phyloP scores from a whole-genome alignment of 2,888 invertebrate genomes.

The Thecophora atra region DNA sequence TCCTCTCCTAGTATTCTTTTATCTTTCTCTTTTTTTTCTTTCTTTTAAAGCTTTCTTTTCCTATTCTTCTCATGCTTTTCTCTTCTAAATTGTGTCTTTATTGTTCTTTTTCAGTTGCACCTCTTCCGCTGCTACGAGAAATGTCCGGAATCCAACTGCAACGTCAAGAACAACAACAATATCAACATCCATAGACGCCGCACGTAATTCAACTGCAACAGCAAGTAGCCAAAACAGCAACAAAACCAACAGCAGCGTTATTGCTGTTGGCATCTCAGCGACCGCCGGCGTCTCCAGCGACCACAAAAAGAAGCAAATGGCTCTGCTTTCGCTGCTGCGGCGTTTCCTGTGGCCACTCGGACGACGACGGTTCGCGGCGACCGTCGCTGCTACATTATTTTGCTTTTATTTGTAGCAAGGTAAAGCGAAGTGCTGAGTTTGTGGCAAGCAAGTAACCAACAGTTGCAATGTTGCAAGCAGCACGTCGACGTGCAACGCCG shows the following conservation, averaged over 20 bases:
- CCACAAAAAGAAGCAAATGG: too few relatives aligned
- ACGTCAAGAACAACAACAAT: neutral
- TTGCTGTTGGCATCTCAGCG: neutral
- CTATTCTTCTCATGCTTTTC: neutral
- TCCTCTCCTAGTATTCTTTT: neutral
- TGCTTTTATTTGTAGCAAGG: constrained; percentile 67
- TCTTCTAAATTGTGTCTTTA: neutral
- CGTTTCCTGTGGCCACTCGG: constrained; percentile 37
- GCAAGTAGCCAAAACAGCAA: neutral
- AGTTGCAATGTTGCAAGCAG: too few relatives aligned
- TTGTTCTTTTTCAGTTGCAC: neutral
- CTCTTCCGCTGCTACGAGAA: neutral
- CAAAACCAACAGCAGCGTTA: neutral
- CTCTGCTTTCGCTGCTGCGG: neutral
- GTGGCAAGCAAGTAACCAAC: neutral
- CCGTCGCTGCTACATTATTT: constrained; percentile 64
- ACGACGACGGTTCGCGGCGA: constrained; percentile 34
- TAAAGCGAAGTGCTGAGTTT: constrained; percentile 35
- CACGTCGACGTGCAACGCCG: too few relatives aligned
- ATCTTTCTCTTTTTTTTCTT: neutral
- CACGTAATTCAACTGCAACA: neutral
- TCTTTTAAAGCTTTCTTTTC: neutral
- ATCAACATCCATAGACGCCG: neutral
- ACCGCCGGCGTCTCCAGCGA: constrained; percentile 38
- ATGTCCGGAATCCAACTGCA: neutral